Evolutionary conservation across 2,888 invertebrate species (phyloP).

Genomic region (Eretmocerus hayati): DNA sequence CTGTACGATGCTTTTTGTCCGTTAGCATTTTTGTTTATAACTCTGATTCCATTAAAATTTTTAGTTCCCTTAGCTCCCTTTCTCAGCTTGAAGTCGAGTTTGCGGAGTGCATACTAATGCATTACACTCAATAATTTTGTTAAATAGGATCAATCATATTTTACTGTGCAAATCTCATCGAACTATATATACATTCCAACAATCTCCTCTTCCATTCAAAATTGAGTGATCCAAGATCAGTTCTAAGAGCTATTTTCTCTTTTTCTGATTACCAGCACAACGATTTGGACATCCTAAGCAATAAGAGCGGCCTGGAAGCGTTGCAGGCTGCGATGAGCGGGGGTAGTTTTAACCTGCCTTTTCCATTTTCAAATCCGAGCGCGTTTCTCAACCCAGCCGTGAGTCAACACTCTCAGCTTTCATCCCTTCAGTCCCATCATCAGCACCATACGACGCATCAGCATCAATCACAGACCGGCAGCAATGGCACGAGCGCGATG

Average conservation of each 20-base stretch:
- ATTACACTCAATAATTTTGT: too few relatives aligned
- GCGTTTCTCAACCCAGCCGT: conserved; percentile 53
- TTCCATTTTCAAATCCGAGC: conserved; percentile 47
- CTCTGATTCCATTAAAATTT: too few relatives aligned
- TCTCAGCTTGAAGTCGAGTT: too few relatives aligned
- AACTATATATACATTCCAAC: too few relatives aligned
- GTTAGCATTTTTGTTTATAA: too few relatives aligned
- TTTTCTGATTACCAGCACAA: conserved; percentile 12
- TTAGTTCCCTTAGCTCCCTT: too few relatives aligned
- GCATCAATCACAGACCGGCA: not conserved
- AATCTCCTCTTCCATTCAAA: not conserved
- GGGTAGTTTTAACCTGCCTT: conserved; percentile 48
- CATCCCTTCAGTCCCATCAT: not conserved
- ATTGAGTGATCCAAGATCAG: too few relatives aligned
- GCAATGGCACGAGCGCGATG: conserved; percentile 40
- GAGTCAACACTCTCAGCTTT: not conserved
- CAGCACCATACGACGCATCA: not conserved
- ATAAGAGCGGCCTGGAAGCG: conserved; percentile 37
- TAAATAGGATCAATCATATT: too few relatives aligned
- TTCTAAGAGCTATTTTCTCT: not conserved
- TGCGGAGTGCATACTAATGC: too few relatives aligned
- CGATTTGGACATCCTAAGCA: conserved; percentile 34
- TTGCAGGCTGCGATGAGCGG: conserved; percentile 39
- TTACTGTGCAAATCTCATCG: too few relatives aligned
- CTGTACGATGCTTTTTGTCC: too few relatives aligned